phyloP scores from a whole-genome alignment of 2,888 invertebrate genomes.

The Polyploca ridens region DNA sequence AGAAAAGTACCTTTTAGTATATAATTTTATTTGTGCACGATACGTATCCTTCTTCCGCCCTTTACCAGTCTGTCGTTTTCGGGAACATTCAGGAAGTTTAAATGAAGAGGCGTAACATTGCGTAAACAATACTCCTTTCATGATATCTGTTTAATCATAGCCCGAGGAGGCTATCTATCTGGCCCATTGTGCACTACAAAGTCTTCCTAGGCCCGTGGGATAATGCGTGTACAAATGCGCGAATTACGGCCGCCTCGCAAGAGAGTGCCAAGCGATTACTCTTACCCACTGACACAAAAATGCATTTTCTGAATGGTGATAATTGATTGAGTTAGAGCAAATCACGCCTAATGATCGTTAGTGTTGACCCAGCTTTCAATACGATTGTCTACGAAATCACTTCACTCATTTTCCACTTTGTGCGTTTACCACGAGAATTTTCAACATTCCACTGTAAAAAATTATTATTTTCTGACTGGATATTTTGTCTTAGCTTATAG shows the following conservation, averaged over 20 bases:
- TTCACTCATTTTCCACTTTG: constrained; percentile 45
- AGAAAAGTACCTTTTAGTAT: not conserved
- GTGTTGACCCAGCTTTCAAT: constrained; percentile 46
- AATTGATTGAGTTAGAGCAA: constrained; percentile 45
- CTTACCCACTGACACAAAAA: constrained; percentile 48
- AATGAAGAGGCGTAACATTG: not conserved
- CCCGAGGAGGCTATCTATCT: not conserved
- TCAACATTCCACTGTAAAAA: constrained; percentile 26
- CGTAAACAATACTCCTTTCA: not conserved
- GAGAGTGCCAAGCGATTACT: constrained; percentile 33
- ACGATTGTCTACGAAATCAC: constrained; percentile 48
- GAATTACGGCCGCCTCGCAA: constrained; percentile 13
- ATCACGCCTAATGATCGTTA: constrained; percentile 38
- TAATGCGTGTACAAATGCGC: constrained; percentile 12
- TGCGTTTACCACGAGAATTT: constrained; percentile 37
- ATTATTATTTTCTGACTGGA: constrained; percentile 13
- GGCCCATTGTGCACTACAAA: constrained; percentile 2
- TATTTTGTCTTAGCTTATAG: not conserved
- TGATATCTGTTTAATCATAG: not conserved
- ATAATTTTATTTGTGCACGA: not conserved
- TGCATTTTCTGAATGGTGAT: constrained; percentile 42
- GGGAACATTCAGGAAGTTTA: not conserved
- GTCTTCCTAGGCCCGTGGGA: constrained; percentile 8
- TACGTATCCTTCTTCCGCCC: not conserved
- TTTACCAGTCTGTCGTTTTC: not conserved